phyloP scores from a whole-genome alignment of 1,140 invertebrate species.

The Drosophila mauritiana region DNA sequence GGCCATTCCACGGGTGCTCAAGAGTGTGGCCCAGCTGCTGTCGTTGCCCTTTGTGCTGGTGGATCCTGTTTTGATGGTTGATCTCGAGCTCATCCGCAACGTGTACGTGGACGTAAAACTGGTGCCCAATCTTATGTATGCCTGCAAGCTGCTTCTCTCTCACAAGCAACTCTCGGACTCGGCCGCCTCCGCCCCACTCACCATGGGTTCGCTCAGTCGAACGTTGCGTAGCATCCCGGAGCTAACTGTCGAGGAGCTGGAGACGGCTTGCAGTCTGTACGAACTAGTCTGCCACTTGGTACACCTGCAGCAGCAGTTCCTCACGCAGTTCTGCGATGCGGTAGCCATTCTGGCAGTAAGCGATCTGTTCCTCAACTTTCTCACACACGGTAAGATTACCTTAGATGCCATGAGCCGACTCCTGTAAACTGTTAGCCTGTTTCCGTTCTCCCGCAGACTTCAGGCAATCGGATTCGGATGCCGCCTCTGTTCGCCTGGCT shows the following conservation, averaged over 20 bases:
- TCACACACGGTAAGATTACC: conserved; percentile 85
- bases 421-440: no score
- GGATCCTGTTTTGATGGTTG: conserved; percentile 86
- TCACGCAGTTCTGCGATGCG: conserved; percentile 91
- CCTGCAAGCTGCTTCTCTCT: conserved; percentile 87
- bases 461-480: conserved; percentile 87
- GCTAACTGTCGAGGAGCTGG: conserved; percentile 87
- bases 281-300: conserved; percentile 90
- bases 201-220: conserved; percentile 49
- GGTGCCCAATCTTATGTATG: conserved; percentile 91
- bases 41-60: conserved; percentile 90
- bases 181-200: conserved; percentile 46
- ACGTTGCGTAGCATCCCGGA: conserved; percentile 84
- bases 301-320: conserved; percentile 88
- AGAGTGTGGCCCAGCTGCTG: conserved; percentile 89
- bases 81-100: conserved; percentile 84
- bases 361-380: conserved; percentile 86
- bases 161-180: conserved; percentile 74
- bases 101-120: conserved; percentile 91
- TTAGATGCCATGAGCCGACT: not conserved
- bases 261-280: conserved; percentile 88
- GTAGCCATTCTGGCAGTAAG: conserved; percentile 88
- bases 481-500: conserved; percentile 87
- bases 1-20: conserved; percentile 87
- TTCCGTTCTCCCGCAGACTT: conserved; percentile 85